phyloP scores from a whole-genome alignment of 2,797 vertebrate genomes.

The Leptatherina wallacei region DNA sequence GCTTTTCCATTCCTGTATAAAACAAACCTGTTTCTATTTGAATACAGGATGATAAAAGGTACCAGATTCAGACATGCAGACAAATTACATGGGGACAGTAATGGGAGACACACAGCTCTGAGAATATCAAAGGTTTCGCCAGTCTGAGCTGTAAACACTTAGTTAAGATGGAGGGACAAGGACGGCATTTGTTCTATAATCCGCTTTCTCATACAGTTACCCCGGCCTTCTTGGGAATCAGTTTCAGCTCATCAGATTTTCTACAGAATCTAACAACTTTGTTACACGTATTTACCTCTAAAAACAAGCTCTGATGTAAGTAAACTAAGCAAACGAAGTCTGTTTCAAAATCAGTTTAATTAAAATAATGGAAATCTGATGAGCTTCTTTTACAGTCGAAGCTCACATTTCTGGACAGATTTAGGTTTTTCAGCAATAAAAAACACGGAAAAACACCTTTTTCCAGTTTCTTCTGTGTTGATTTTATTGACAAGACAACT shows the following conservation, averaged over 20 bases:
- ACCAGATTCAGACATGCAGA: neutral
- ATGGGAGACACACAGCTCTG: slow-evolving; percentile 12
- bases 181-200: slow-evolving; percentile 65
- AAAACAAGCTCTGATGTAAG: too few species aligned
- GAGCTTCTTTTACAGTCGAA: neutral
- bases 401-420: neutral
- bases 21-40: neutral
- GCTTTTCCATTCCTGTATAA: neutral
- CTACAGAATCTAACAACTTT: slow-evolving; percentile 15
- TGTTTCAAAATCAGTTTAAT: neutral
- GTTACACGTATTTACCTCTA: neutral
- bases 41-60: neutral
- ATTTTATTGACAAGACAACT: slow-evolving; percentile 51
- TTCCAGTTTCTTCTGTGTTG: neutral
- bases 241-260: slow-evolving; percentile 1
- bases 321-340: neutral
- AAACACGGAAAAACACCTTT: neutral
- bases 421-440: neutral
- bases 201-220: slow-evolving; percentile 43
- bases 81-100: neutral
- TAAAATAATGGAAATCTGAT: neutral
- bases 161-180: slow-evolving; percentile 45
- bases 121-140: slow-evolving; percentile 42
- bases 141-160: slow-evolving; percentile 27
- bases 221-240: slow-evolving; percentile 40